A percentile compares a stretch with the other conserved stretches of the same genome.
Conservation (phyloP, 2,888 invertebrate species). For the Drosophila peninsularis region DNA sequence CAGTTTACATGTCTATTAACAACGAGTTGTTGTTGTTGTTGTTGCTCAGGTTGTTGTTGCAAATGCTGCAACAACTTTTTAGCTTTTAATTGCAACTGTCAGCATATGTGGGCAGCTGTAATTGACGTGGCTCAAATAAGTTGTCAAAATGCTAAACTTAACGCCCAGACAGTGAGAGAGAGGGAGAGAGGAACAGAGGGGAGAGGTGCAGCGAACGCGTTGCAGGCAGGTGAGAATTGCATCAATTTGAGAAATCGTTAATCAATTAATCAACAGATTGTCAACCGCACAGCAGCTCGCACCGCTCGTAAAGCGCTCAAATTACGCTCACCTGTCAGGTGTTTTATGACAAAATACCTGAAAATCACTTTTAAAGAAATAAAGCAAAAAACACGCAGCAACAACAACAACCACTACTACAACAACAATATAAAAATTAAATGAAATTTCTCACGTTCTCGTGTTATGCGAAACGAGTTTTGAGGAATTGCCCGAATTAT, state of each 20-base stretch:
- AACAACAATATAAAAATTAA: conserved; percentile 19
- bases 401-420: background rate
- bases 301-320: conserved; percentile 43
- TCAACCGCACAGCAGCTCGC: conserved; percentile 47
- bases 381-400: conserved; percentile 24
- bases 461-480: conserved; percentile 50
- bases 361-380: conserved; percentile 51
- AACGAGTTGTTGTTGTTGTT: conserved; percentile 29
- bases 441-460: conserved; percentile 55
- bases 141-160: conserved; percentile 54
- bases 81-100: conserved; percentile 76
- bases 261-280: conserved; percentile 59
- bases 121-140: conserved; percentile 64
- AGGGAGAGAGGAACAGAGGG: background rate
- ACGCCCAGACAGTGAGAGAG: conserved; percentile 33
- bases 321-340: conserved; percentile 59
- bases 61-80: conserved; percentile 39
- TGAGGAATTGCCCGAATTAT: conserved; percentile 37
- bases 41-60: conserved; percentile 28
- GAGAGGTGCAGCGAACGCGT: background rate
- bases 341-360: conserved; percentile 62
- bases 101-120: conserved; percentile 72
- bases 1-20: conserved; percentile 79
- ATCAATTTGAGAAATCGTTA: conserved; percentile 48
- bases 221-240: conserved; percentile 31